Conservation (phyloP, 1,140 invertebrate genomes). For the Paraescarpia echinospica region DNA sequence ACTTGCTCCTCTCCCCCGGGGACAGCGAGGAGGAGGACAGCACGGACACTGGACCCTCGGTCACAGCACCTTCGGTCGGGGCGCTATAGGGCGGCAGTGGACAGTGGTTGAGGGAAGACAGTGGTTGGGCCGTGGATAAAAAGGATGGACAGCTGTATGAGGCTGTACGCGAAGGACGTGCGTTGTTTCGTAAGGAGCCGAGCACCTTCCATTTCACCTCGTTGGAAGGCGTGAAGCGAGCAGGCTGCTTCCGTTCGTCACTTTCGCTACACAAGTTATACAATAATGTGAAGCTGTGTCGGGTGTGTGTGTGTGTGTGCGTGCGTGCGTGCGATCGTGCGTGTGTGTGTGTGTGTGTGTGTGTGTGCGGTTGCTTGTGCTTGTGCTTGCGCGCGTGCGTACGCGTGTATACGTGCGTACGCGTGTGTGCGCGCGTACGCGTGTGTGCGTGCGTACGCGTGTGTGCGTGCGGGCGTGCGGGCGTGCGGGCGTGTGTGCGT, state of each 20-base stretch:
- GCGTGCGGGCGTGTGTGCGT: too few relatives aligned
- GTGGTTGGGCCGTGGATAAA: background rate
- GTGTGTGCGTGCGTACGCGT: too few relatives aligned
- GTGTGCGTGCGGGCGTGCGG: too few relatives aligned
- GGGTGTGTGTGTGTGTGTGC: background rate
- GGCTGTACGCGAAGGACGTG: too few relatives aligned
- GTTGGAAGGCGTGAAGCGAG: too few relatives aligned
- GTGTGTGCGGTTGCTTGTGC: background rate
- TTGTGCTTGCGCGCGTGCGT: background rate
- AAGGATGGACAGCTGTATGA: background rate
- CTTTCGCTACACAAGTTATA: too few relatives aligned
- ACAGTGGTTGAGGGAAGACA: background rate
- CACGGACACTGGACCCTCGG: background rate
- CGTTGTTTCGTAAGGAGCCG: too few relatives aligned
- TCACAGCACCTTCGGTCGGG: too few relatives aligned
- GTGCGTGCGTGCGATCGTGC: background rate
- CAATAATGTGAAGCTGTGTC: too few relatives aligned
- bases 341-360: background rate
- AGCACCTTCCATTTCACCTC: too few relatives aligned
- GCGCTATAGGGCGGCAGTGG: background rate
- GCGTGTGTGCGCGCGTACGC: too few relatives aligned
- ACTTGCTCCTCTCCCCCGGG: constrained; percentile 37
- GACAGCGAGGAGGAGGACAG: constrained; percentile 12
- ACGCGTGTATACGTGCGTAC: background rate
- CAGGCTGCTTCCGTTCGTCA: too few relatives aligned